A percentile compares a stretch with the other conserved stretches of the same genome.
phyloP scores from a whole-genome alignment of 2,888 invertebrate genomes.

The Tyria jacobaeae region DNA sequence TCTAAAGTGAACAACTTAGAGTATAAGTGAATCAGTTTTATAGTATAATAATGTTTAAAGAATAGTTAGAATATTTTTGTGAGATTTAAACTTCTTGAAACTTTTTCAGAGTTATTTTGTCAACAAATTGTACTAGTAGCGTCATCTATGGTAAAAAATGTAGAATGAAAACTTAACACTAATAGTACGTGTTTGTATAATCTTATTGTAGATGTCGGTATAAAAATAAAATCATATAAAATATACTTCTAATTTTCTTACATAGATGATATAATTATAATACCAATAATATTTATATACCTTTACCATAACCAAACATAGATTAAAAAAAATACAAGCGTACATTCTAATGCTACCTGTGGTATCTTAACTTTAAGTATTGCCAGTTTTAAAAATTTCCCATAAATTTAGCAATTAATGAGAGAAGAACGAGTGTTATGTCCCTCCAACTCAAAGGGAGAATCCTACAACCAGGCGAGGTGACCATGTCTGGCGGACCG shows the following conservation, averaged over 20 bases:
- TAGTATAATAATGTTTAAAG: conserved; percentile 25
- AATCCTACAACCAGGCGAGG: too few relatives aligned
- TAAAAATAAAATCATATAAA: background rate
- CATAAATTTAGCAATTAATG: background rate
- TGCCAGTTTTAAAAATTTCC: background rate
- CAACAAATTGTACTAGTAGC: conserved; percentile 9
- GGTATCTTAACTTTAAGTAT: background rate
- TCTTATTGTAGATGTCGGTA: conserved; percentile 8
- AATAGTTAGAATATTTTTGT: conserved; percentile 14
- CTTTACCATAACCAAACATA: background rate
- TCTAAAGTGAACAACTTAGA: conserved; percentile 25
- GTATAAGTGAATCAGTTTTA: conserved; percentile 19
- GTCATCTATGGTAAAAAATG: conserved; percentile 26
- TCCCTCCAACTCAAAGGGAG: too few relatives aligned
- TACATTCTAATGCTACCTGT: background rate
- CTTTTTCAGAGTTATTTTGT: conserved; percentile 13
- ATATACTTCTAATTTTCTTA: background rate
- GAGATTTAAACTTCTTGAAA: conserved; percentile 10
- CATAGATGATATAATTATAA: background rate
- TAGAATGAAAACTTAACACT: background rate
- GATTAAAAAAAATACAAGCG: background rate
- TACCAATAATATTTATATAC: background rate
- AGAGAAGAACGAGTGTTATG: too few relatives aligned
- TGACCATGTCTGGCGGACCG: too few relatives aligned
- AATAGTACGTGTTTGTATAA: background rate